Percentiles rank a stretch among this genome's conserved stretches.
These are phyloP conservation scores for Drosophila anceps DNA, from an alignment of 2,888 invertebrate genomes.

Conservation along the genomic window DNA sequence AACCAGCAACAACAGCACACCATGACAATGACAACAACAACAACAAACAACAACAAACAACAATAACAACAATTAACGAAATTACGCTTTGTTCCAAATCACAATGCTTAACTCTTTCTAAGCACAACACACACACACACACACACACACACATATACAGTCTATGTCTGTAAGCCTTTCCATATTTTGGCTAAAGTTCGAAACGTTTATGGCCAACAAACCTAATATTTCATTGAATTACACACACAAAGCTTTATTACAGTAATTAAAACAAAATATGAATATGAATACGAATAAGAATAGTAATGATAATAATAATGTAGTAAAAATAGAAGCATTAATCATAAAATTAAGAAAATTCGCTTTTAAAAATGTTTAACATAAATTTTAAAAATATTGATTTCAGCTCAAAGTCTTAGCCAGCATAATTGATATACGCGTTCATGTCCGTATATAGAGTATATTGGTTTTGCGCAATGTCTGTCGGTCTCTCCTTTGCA, in stretches of 20 bases:
- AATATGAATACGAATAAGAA: background rate
- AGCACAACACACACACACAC: conserved; percentile 29
- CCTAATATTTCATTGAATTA: conserved; percentile 4
- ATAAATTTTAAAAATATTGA: background rate
- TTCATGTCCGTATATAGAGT: background rate
- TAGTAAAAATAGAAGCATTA: background rate
- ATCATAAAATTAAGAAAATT: background rate
- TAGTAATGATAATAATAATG: background rate
- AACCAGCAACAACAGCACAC: conserved; percentile 31
- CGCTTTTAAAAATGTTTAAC: background rate
- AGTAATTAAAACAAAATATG: background rate
- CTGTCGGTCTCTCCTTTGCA: too few relatives aligned
- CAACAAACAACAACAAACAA: conserved; percentile 38
- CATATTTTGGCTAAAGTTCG: conserved; percentile 60
- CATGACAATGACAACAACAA: conserved; percentile 52
- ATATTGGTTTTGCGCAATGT: background rate
- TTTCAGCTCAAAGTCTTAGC: background rate
- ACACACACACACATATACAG: conserved; percentile 5
- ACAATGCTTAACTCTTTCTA: conserved; percentile 43
- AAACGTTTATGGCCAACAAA: conserved; percentile 49
- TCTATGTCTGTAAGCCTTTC: conserved; percentile 28
- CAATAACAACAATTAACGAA: conserved; percentile 57
- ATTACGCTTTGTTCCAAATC: conserved; percentile 72
- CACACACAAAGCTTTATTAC: conserved; percentile 9
- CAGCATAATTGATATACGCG: background rate